Conservation (phyloP, 2,797 vertebrate genomes). For the Salarias fasciatus region DNA sequence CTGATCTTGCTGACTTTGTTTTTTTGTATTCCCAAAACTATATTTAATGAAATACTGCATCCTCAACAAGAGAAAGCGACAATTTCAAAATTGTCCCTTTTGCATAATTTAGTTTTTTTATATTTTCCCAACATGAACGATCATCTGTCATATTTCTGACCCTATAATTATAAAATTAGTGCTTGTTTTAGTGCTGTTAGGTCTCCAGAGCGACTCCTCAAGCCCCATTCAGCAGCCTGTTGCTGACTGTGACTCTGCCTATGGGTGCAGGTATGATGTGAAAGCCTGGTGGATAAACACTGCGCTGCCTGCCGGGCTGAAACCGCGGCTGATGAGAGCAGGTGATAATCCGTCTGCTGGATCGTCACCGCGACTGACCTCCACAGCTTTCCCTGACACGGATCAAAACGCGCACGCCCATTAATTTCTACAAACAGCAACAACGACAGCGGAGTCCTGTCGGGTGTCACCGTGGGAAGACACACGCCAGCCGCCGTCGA, state of each 20-base stretch:
- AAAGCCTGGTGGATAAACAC: too few species aligned
- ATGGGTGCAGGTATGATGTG: neutral
- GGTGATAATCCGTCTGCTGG: neutral
- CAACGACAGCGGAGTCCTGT: conserved; percentile 1
- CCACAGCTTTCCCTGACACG: neutral
- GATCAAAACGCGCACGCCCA: conserved; percentile 15
- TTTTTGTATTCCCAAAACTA: too few species aligned
- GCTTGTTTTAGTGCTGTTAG: neutral
- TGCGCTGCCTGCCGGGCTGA: neutral
- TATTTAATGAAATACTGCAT: too few species aligned
- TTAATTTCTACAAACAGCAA: neutral
- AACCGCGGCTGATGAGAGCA: neutral
- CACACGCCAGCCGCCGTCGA: neutral
- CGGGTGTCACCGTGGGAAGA: conserved; percentile 8
- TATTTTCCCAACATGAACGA: too few species aligned
- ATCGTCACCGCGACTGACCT: neutral
- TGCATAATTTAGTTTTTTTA: too few species aligned
- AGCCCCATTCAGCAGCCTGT: neutral
- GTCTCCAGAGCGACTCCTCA: conserved; percentile 11
- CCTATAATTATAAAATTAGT: too few species aligned
- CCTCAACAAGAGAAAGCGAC: too few species aligned
- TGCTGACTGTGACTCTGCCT: neutral
- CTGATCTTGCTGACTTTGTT: too few species aligned
- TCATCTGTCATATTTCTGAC: too few species aligned
- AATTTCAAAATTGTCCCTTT: too few species aligned